Base-by-base conservation (phyloP, 2,888 invertebrate species). In the Catocala nupta region DNA sequence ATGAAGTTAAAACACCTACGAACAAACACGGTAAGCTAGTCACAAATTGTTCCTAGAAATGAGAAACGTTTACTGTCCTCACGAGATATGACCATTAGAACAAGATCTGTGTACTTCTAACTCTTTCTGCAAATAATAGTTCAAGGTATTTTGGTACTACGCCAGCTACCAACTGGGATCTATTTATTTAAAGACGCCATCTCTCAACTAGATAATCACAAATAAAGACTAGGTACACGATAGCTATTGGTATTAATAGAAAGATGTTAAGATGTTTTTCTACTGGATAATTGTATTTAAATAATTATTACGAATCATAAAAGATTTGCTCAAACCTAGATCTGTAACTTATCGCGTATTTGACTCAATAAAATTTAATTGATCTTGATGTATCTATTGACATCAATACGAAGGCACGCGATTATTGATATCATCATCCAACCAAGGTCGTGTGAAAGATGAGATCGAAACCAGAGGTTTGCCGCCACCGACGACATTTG, bases 401-500 rank as follows among this genome's bases (percentile, higher is more conserved):
- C n/a, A 64, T 65, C 56, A 62, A 53, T 60, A 62, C 62, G 56
- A 63, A 70, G 25, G 52, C 56, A 57, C 60, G 34, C 50, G 43
- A 65, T 69, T 67, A 78, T 74, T 68, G 65, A 80, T 80, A 80
- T 78, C 75, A 83, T 84, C 77, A 78, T 70, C 76, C 70, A 81
- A 66, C 72, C 83, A 91, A 90, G 90, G 89, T 84, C 85, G 78
- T 71, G 69, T 77, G 90, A 84, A 90, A 92, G 84, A 84, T 86
- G 89, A 93, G 82, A 86, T 77, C 72, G 86, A 82, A 87, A 90
- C 82, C 68, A 70, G 84, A 89, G 82, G 81, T 76, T 78, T 78
- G 80, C 79, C 71, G 81, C 77, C 80, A 81, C 82, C 81, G 82
- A 81, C 83, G 81, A 82, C 78, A 85, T 82, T 86, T 86, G 86